Evolutionary conservation across 2,113 vertebrate genomes (phyloP).

Genomic region (Diadophis punctatus): DNA sequence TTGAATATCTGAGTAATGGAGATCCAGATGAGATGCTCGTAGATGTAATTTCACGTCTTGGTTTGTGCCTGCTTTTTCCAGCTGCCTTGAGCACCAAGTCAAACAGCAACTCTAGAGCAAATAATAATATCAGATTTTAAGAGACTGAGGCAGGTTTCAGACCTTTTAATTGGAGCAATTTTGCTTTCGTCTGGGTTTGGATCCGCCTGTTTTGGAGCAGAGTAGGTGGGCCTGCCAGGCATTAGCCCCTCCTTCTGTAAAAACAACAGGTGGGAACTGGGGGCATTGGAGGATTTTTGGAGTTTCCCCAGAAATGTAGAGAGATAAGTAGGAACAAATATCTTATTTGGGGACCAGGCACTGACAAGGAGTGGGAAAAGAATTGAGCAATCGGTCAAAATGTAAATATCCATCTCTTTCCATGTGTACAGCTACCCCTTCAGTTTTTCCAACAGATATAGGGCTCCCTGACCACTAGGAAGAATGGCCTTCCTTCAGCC

Average conservation of each 20-base stretch:
- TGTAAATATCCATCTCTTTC: neutral
- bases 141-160: neutral
- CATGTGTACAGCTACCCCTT: neutral
- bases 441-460: neutral
- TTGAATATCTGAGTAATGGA: neutral
- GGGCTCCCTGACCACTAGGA: neutral
- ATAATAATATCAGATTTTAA: neutral
- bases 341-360: neutral
- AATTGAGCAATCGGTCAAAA: neutral
- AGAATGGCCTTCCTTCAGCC: neutral
- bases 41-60: neutral
- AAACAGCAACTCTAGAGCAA: neutral
- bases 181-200: neutral
- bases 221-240: neutral
- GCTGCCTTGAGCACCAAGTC: neutral
- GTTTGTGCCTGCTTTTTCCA: neutral
- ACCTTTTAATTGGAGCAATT: neutral
- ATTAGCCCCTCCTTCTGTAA: neutral
- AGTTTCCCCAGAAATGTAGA: neutral
- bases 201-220: neutral
- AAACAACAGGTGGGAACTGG: constrained; percentile 1
- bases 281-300: neutral
- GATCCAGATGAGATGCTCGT: neutral
- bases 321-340: neutral
- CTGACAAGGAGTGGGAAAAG: neutral